phyloP scores from a whole-genome alignment of 2,797 vertebrate species.

The Melanotaenia boesemani region DNA sequence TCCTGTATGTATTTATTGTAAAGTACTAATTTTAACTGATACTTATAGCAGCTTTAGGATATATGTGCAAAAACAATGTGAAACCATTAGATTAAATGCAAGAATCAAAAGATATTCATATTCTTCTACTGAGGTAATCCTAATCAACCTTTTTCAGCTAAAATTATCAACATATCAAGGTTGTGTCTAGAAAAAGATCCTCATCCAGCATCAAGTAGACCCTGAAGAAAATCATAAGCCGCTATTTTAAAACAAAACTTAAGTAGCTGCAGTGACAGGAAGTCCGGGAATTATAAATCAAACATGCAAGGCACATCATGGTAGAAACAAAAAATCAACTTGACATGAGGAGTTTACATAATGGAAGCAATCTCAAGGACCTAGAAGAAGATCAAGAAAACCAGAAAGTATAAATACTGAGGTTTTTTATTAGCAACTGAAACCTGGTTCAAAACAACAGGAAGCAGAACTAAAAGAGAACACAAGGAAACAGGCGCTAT shows the following conservation, averaged over 20 bases:
- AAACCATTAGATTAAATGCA: not conserved
- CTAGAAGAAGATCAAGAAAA: not conserved
- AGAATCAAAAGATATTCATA: not conserved
- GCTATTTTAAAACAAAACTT: not conserved
- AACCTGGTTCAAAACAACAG: not conserved
- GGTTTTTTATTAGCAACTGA: not conserved
- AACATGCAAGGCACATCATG: not conserved
- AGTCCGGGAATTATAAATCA: not conserved
- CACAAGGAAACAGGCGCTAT: not conserved
- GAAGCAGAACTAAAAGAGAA: not conserved
- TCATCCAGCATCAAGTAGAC: not conserved
- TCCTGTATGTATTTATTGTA: not conserved
- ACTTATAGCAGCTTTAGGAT: too few relatives aligned
- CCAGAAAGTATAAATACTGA: not conserved
- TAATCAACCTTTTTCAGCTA: not conserved
- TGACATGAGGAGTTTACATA: not conserved
- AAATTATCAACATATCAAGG: not conserved
- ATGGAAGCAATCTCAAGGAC: not conserved
- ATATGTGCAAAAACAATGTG: too few relatives aligned
- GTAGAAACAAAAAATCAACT: not conserved
- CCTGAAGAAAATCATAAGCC: not conserved
- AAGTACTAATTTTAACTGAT: too few relatives aligned
- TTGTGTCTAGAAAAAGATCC: not conserved
- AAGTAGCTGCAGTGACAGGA: not conserved
- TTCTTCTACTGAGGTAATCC: not conserved